Conservation (phyloP, 2,113 vertebrate species). For the Neotoma lepida region DNA sequence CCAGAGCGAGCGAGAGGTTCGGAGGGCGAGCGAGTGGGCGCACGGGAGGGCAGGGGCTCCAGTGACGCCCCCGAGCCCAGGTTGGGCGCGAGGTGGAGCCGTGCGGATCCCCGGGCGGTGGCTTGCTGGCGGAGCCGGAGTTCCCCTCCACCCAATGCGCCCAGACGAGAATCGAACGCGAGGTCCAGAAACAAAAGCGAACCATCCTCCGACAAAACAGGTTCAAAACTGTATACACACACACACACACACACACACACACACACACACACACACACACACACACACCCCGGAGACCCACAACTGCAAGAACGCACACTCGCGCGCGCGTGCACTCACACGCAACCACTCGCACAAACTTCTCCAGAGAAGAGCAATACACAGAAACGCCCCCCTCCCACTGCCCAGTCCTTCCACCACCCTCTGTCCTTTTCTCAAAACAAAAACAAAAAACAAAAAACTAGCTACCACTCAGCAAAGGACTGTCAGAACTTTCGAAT, state of each 20-base stretch:
- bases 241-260: not conserved
- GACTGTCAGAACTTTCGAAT: constrained; percentile 77
- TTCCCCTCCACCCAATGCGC: constrained; percentile 42
- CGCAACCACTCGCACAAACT: constrained; percentile 63
- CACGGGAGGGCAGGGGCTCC: constrained; percentile 52
- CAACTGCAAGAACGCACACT: constrained; percentile 26
- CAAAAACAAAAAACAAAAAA: not conserved
- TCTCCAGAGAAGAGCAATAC: constrained; percentile 76
- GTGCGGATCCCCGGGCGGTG: constrained; percentile 1
- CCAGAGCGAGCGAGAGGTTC: constrained; percentile 65
- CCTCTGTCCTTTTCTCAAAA: constrained; percentile 54
- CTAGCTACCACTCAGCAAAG: constrained; percentile 71
- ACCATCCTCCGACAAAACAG: constrained; percentile 46
- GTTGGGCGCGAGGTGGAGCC: constrained; percentile 3
- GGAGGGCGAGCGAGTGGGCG: constrained; percentile 35
- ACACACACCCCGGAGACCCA: constrained; percentile 15
- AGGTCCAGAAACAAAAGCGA: constrained; percentile 70
- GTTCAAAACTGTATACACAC: constrained; percentile 42
- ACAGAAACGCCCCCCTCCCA: constrained; percentile 56
- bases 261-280: not conserved
- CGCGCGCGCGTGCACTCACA: not conserved
- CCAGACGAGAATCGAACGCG: constrained; percentile 55
- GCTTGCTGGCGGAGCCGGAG: not conserved
- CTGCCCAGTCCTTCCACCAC: not conserved
- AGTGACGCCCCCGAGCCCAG: not conserved